Evolutionary conservation across 2,888 invertebrate genomes (phyloP).

Genomic region (Melolontha melolontha): DNA sequence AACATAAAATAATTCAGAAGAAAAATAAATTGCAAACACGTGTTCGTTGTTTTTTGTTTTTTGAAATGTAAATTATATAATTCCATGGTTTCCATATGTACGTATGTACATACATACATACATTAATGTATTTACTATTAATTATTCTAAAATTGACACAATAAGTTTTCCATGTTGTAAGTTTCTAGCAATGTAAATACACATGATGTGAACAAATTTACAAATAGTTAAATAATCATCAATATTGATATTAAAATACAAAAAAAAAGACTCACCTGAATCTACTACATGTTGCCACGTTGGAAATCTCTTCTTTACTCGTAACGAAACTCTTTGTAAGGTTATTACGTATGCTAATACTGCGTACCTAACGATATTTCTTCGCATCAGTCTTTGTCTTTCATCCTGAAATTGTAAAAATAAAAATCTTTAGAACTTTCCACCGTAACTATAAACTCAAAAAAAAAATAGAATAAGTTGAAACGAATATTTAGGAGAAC

Average conservation of each 20-base stretch:
- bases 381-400: slow-evolving; percentile 87
- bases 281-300: slow-evolving; percentile 92
- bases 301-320: slow-evolving; percentile 90
- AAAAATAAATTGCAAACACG: slow-evolving; percentile 1
- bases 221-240: no score
- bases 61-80: background rate
- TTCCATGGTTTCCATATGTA: no score
- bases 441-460: background rate
- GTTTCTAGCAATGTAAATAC: no score
- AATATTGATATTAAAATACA: background rate
- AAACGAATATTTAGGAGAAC: no score
- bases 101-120: no score
- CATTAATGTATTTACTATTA: no score
- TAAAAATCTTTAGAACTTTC: slow-evolving; percentile 10
- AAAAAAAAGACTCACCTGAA: slow-evolving; percentile 73
- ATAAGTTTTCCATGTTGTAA: no score
- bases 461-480: no score
- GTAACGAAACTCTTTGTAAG: slow-evolving; percentile 85
- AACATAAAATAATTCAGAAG: background rate
- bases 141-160: no score
- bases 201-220: no score
- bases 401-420: slow-evolving; percentile 77
- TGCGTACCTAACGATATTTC: slow-evolving; percentile 90
- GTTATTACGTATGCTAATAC: slow-evolving; percentile 91
- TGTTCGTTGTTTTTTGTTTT: slow-evolving; percentile 3